These are phyloP conservation scores for Rhingia campestris DNA, from an alignment of 2,888 invertebrate species.

Conservation along the genomic window DNA sequence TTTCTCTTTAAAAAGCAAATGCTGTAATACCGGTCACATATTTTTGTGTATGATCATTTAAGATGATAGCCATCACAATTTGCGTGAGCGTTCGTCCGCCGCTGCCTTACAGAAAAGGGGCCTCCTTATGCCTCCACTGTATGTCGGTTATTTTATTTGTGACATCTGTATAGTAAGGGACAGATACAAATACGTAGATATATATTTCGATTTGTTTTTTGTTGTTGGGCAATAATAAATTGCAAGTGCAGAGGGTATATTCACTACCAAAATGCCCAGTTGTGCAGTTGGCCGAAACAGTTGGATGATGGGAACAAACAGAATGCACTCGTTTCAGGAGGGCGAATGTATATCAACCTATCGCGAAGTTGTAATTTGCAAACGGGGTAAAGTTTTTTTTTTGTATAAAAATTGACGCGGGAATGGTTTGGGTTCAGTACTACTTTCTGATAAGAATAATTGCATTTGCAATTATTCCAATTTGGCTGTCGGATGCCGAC, in stretches of 20 bases:
- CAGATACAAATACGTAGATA: constrained; percentile 11
- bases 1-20: constrained; percentile 22
- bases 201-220: constrained; percentile 6
- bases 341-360: background rate
- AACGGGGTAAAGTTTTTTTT: constrained; percentile 36
- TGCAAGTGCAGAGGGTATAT: constrained; percentile 27
- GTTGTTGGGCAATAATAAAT: constrained; percentile 32
- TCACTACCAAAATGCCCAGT: constrained; percentile 20
- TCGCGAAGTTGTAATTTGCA: constrained; percentile 33
- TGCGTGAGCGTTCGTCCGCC: constrained; percentile 41
- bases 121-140: constrained; percentile 11
- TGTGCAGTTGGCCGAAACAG: constrained; percentile 61
- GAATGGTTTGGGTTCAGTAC: constrained; percentile 41
- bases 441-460: constrained; percentile 51
- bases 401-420: constrained; percentile 48
- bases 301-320: constrained; percentile 50
- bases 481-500: constrained; percentile 36
- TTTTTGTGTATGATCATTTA: constrained; percentile 21
- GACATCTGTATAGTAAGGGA: constrained; percentile 48
- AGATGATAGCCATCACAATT: constrained; percentile 59
- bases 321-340: background rate
- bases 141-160: constrained; percentile 21
- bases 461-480: constrained; percentile 56
- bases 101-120: constrained; percentile 13
- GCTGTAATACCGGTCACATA: constrained; percentile 44